Conservation (phyloP, 35 echinoderm and acorn worm genomes). For the Hemicentrotus pulcherrimus region DNA sequence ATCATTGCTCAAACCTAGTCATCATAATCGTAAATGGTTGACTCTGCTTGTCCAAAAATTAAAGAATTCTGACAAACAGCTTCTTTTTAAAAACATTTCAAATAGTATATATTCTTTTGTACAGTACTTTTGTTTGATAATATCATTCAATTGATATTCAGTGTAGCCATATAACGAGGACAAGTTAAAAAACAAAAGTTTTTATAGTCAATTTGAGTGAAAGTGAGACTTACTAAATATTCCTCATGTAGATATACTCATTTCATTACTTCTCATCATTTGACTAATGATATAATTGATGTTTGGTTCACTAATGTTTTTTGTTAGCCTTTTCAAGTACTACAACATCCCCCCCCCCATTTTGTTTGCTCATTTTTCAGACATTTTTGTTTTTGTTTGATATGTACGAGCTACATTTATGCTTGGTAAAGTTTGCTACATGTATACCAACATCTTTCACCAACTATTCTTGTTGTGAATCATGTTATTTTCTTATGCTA, state of each 20-base stretch:
- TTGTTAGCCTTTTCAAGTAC: background rate
- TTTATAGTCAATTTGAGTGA: background rate
- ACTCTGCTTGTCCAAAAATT: too few relatives aligned
- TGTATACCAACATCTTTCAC: background rate
- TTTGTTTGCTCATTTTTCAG: background rate
- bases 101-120: too few relatives aligned
- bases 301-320: background rate
- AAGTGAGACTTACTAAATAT: too few relatives aligned
- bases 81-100: too few relatives aligned
- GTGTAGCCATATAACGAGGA: too few relatives aligned
- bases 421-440: background rate
- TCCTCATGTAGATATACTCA: too few relatives aligned
- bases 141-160: too few relatives aligned
- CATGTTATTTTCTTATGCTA: background rate
- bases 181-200: background rate
- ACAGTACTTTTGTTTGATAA: too few relatives aligned
- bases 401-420: background rate
- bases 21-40: too few relatives aligned
- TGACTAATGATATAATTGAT: background rate
- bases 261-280: background rate
- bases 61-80: too few relatives aligned
- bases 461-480: background rate
- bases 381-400: background rate
- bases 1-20: too few relatives aligned
- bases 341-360: background rate